Evolutionary conservation across 2,888 invertebrate genomes (phyloP), one percentile per base, ranked within the genome.

Genomic region (Chrysolina americana): DNA sequence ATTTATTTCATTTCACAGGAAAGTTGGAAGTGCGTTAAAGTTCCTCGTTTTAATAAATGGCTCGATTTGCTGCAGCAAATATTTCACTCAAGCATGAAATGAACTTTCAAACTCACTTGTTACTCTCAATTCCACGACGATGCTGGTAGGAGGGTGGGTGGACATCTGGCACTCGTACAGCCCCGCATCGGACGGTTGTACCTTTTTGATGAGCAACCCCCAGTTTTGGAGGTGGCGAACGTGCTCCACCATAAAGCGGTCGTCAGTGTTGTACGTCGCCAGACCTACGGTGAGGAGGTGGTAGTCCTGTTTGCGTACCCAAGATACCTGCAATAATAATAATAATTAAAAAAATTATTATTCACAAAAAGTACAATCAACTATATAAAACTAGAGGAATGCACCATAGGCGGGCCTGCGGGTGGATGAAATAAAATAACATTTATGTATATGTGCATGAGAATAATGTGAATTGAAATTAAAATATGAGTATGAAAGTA

Each of bases 151-250:
- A 23, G 94, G 94, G 88, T 94, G 93, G 62, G 94, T 94, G 72
- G 94, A 94, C 85, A 94, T 93, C 91, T 94, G 94, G 88, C 94
- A 94, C 91, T 94, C 93, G 85, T 94, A 94, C 72, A 92, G 89
- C 23, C 94, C 94, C 62, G 92, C 92, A 84, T 94, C 94, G 41
- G 92, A 90, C 76, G 91, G 90, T 83, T 92, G 92, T 48, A 94
- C 93, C 70, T 93, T 92, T 85, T 93, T 92, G 84, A 94, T 94
- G 79, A 91, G 90, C 15, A 92, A 89, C 72, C 89, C 89, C 92
- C 92, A 92, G 85, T 92, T 92, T 19, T 92, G 91, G 76, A 92
- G 90, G 84, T 92, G 92, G 59, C 92, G 87, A 76, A 90, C 90
- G 83, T 92, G 92, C 70, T 91, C 92, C 23, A 93, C 92, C 56